Base-by-base conservation (phyloP, 2,888 invertebrate species). In the Tuta absoluta region DNA sequence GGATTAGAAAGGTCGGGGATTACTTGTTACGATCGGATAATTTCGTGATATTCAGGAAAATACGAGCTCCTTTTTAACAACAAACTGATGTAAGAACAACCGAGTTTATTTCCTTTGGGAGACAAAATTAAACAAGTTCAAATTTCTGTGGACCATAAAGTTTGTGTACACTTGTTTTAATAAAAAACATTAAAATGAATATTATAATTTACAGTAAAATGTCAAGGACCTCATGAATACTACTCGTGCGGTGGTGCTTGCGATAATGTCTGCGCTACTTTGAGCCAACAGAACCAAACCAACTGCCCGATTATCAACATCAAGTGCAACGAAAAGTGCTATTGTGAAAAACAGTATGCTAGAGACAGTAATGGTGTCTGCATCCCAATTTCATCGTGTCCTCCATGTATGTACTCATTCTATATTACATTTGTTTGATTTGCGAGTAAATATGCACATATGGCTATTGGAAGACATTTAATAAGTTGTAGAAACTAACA, bases 181-280 rank as follows among this genome's bases (percentile, higher is more conserved):
- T 45, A 45, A 45, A n/a, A n/a, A n/a, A n/a, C n/a, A n/a, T n/a
- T n/a, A n/a, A n/a, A n/a, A n/a, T n/a, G n/a, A n/a, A n/a, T n/a
- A n/a, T n/a, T n/a, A n/a, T n/a, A n/a, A 38, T 11, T 38, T 38
- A 45, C 65, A 79, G 80, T 69, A 12, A 71, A 71, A 68, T 81
- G 81, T 63, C 65, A 23, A 3, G 79, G 79, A 7, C 68, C 67
- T 0, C 62, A 79, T 63, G 82, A 81, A 66, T 79, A 72, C 58
- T 82, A 71, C 64, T 67, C 74, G 0, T 84, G 84, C 63, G 80
- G 79, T 1, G 68, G 74, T 10, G 80, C 77, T 0, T 85, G 85
- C 61, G 85, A 86, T 64, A 86, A 81, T 33, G 80, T 77, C 0
- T 85, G 85, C 62, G 69, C 71, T 0, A 82, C 75, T 8, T 45